Percentiles rank a stretch among this genome's conserved stretches.
These are phyloP conservation scores for Meloidogyne chitwoodi DNA, from an alignment of 1,140 invertebrate species.

Conservation along the genomic window DNA sequence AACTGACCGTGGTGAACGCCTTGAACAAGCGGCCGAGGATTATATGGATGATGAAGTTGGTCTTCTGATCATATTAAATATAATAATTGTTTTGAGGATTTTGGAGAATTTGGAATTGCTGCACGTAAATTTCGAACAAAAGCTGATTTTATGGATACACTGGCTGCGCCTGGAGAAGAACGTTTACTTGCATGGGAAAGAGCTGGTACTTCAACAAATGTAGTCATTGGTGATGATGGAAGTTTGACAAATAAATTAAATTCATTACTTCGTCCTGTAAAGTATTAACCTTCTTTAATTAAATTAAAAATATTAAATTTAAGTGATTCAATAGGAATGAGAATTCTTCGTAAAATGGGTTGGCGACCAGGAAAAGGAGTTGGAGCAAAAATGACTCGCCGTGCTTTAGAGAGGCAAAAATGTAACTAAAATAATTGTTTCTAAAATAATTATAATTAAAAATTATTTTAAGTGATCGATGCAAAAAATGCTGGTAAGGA, in stretches of 20 bases:
- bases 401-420: constrained; percentile 62
- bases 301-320: neutral
- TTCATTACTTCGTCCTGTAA: constrained; percentile 34
- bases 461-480: constrained; percentile 35
- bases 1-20: constrained; percentile 65
- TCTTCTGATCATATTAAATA: constrained; percentile 11
- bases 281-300: constrained; percentile 20
- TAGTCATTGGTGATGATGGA: neutral
- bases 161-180: constrained; percentile 20
- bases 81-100: constrained; percentile 67
- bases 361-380: constrained; percentile 82
- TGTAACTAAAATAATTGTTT: constrained; percentile 12
- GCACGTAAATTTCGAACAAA: constrained; percentile 76
- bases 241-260: constrained; percentile 20
- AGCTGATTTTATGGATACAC: constrained; percentile 67
- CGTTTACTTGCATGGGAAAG: constrained; percentile 52
- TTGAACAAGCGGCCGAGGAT: constrained; percentile 74
- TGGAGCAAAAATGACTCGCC: constrained; percentile 67
- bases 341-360: constrained; percentile 78
- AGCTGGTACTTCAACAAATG: constrained; percentile 22
- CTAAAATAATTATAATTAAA: neutral
- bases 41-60: constrained; percentile 93
- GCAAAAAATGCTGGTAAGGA: constrained; percentile 27
- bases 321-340: constrained; percentile 80
- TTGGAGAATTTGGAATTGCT: constrained; percentile 88